Conservation (phyloP, 2,888 invertebrate genomes). For the Andrena dorsata region DNA sequence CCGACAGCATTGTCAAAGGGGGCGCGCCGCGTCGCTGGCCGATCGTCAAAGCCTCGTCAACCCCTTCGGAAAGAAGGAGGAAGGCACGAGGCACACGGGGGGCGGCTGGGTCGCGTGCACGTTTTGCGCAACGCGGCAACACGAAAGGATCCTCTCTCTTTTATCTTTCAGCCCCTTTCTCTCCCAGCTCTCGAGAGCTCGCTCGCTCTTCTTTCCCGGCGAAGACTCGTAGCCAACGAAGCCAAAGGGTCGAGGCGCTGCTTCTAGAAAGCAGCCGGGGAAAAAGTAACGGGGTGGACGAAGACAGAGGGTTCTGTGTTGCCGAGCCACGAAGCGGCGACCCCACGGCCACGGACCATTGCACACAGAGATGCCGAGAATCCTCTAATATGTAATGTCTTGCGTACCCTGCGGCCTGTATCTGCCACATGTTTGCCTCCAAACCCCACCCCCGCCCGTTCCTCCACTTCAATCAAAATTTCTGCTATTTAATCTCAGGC, state of each 20-base stretch:
- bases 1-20: slow-evolving; percentile 69
- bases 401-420: slow-evolving; percentile 44
- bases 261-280: slow-evolving; percentile 30
- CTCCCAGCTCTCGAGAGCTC: slow-evolving; percentile 54
- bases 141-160: slow-evolving; percentile 64
- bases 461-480: slow-evolving; percentile 19
- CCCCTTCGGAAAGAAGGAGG: slow-evolving; percentile 65
- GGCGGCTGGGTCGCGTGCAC: slow-evolving; percentile 52
- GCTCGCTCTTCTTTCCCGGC: slow-evolving; percentile 62
- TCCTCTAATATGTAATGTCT: slow-evolving; percentile 63
- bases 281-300: slow-evolving; percentile 14
- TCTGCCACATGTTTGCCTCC: slow-evolving; percentile 19
- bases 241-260: slow-evolving; percentile 57
- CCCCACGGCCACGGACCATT: slow-evolving; percentile 66
- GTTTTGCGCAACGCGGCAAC: slow-evolving; percentile 59
- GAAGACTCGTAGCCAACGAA: slow-evolving; percentile 53
- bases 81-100: slow-evolving; percentile 25
- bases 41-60: slow-evolving; percentile 68
- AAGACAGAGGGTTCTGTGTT: slow-evolving; percentile 67
- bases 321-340: slow-evolving; percentile 60
- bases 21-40: slow-evolving; percentile 45
- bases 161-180: slow-evolving; percentile 70
- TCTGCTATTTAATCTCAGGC: slow-evolving; percentile 6
- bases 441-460: neutral
- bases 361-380: slow-evolving; percentile 65